Evolutionary conservation across 2,888 invertebrate genomes (phyloP).

Genomic region (Argyresthia albistria): DNA sequence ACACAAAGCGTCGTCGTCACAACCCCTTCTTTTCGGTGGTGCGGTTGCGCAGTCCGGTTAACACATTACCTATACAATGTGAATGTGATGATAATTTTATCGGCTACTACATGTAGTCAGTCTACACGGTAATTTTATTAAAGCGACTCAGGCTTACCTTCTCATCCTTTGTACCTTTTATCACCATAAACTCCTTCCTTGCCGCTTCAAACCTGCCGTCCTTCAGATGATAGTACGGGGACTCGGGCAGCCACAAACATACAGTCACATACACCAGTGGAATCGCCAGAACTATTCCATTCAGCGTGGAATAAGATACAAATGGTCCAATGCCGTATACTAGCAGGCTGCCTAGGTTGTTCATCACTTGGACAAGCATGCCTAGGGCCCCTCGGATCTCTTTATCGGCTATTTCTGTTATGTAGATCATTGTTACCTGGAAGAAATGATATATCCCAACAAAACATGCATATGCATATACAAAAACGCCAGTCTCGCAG

Average conservation of each 20-base stretch:
- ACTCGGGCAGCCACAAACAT: constrained; percentile 74
- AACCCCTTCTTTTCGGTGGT: too few relatives aligned
- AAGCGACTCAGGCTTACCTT: constrained; percentile 27
- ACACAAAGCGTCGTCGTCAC: too few relatives aligned
- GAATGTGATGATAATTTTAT: too few relatives aligned
- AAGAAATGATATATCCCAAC: not conserved
- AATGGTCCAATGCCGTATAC: constrained; percentile 62
- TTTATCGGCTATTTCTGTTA: constrained; percentile 67
- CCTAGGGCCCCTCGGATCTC: constrained; percentile 60
- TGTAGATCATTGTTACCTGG: constrained; percentile 64
- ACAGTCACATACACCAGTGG: constrained; percentile 57
- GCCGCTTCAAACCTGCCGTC: constrained; percentile 59
- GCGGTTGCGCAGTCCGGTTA: too few relatives aligned
- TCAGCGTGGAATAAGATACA: constrained; percentile 48
- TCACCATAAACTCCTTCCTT: constrained; percentile 41
- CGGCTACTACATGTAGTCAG: too few relatives aligned
- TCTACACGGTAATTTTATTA: too few relatives aligned
- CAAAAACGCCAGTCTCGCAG: too few relatives aligned
- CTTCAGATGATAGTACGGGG: constrained; percentile 74
- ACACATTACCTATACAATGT: too few relatives aligned
- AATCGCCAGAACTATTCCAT: constrained; percentile 55
- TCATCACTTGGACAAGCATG: constrained; percentile 62
- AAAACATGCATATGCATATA: too few relatives aligned
- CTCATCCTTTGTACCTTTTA: constrained; percentile 55
- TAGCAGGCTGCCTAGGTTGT: constrained; percentile 51